phyloP scores from a whole-genome alignment of 2,888 invertebrate genomes.

The Sialis fuliginosa region DNA sequence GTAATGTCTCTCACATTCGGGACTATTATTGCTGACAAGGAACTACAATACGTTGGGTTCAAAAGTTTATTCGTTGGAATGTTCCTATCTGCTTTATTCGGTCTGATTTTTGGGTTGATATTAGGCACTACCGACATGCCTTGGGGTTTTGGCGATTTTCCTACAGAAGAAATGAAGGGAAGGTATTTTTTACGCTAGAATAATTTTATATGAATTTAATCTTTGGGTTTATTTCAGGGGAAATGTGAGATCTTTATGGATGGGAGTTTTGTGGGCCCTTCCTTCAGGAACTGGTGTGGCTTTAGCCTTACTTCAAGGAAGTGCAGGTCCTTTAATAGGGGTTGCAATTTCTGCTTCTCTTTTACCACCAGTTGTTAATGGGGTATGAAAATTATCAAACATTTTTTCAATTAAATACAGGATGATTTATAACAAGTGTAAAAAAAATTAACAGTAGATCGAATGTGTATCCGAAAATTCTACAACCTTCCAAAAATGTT shows the following conservation, averaged over 20 bases:
- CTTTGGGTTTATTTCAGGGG: slow-evolving; percentile 30
- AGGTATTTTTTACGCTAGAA: slow-evolving; percentile 27
- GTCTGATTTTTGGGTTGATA: slow-evolving; percentile 62
- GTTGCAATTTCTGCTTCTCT: slow-evolving; percentile 82
- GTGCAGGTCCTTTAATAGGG: slow-evolving; percentile 69
- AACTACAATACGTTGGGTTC: slow-evolving; percentile 50
- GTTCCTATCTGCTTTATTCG: slow-evolving; percentile 54
- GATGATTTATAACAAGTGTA: too few relatives aligned
- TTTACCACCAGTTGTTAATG: slow-evolving; percentile 71
- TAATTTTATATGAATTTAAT: background rate
- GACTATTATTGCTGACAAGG: slow-evolving; percentile 54
- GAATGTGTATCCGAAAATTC: background rate
- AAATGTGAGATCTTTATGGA: slow-evolving; percentile 53
- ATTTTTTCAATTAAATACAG: too few relatives aligned
- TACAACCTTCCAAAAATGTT: too few relatives aligned
- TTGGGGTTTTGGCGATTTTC: slow-evolving; percentile 60
- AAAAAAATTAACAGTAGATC: too few relatives aligned
- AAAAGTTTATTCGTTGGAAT: slow-evolving; percentile 52
- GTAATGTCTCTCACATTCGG: slow-evolving; percentile 80
- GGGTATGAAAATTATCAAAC: slow-evolving; percentile 40
- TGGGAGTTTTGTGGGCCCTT: slow-evolving; percentile 57
- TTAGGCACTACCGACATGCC: slow-evolving; percentile 57
- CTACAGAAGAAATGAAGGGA: slow-evolving; percentile 62
- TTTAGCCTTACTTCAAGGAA: slow-evolving; percentile 67
- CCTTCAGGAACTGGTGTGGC: slow-evolving; percentile 69